phyloP scores from a whole-genome alignment of 1,140 invertebrate species.

The Parasteatoda tepidariorum region DNA sequence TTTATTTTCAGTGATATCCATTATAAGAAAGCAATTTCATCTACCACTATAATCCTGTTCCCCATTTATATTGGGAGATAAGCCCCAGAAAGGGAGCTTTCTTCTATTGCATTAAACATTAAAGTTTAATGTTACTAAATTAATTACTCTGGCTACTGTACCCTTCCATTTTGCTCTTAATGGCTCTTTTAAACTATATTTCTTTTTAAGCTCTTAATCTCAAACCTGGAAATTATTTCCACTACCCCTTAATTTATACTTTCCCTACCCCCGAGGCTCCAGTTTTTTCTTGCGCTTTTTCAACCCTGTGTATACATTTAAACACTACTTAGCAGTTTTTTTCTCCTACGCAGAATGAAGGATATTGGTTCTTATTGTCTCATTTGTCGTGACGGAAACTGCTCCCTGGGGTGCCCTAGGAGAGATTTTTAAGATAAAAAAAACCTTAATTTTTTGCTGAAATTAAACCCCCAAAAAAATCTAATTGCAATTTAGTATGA shows the following conservation, averaged over 20 bases:
- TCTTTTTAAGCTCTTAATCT: slow-evolving; percentile 55
- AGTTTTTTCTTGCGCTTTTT: slow-evolving; percentile 26
- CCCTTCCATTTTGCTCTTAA: slow-evolving; percentile 35
- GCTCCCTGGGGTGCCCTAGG: slow-evolving; percentile 25
- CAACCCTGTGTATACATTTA: slow-evolving; percentile 2
- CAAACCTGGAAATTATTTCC: slow-evolving; percentile 50
- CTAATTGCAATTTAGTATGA: not conserved
- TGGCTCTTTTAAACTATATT: slow-evolving; percentile 52
- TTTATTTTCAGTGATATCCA: too few relatives aligned
- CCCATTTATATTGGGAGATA: slow-evolving; percentile 25
- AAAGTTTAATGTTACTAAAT: slow-evolving; percentile 59
- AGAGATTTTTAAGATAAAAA: slow-evolving; percentile 8
- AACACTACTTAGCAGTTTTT: slow-evolving; percentile 14
- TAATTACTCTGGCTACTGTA: slow-evolving; percentile 29
- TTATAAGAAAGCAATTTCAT: too few relatives aligned
- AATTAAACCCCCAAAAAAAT: not conserved
- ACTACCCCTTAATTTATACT: slow-evolving; percentile 46
- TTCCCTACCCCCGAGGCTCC: slow-evolving; percentile 4
- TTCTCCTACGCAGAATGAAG: not conserved
- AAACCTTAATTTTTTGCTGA: slow-evolving; percentile 34
- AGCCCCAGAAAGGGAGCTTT: not conserved
- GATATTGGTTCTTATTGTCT: slow-evolving; percentile 27
- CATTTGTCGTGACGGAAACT: slow-evolving; percentile 22
- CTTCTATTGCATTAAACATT: slow-evolving; percentile 30
- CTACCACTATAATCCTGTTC: too few relatives aligned